A percentile compares a stretch with the other conserved stretches of the same genome.
Conservation (phyloP, 2,888 invertebrate species). For the Anaspis maculata region DNA sequence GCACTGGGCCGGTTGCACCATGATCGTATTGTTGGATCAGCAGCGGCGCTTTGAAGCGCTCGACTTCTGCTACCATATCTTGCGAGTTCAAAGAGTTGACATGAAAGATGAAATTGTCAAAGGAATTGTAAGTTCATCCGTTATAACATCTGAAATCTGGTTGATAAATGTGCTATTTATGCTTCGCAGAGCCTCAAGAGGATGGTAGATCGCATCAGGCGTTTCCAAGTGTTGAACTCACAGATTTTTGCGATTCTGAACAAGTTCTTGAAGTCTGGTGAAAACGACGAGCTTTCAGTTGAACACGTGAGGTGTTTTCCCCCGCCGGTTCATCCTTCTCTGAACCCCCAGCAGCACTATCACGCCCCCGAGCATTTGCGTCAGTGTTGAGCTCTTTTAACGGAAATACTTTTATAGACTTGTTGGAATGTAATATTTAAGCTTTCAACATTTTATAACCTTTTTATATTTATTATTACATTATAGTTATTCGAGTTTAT, state of each 20-base stretch:
- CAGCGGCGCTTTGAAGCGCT: slow-evolving; percentile 93
- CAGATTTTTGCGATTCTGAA: slow-evolving; percentile 94
- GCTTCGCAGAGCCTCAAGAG: slow-evolving; percentile 76
- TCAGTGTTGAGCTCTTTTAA: slow-evolving; percentile 29
- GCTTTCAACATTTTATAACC: slow-evolving; percentile 20
- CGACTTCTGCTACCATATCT: slow-evolving; percentile 97
- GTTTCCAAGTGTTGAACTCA: slow-evolving; percentile 96
- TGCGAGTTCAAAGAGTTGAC: slow-evolving; percentile 91
- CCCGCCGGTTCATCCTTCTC: slow-evolving; percentile 78
- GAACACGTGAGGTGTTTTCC: slow-evolving; percentile 97
- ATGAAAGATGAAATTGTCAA: slow-evolving; percentile 92
- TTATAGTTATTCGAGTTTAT: no score
- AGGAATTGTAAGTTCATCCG: slow-evolving; percentile 88
- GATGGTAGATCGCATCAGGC: slow-evolving; percentile 95
- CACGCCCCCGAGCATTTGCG: slow-evolving; percentile 53
- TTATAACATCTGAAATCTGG: no score
- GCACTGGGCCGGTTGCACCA: slow-evolving; percentile 97
- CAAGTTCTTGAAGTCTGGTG: slow-evolving; percentile 84
- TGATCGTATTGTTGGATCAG: slow-evolving; percentile 90
- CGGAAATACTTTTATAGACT: slow-evolving; percentile 13
- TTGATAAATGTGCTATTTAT: no score
- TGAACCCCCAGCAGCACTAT: slow-evolving; percentile 48
- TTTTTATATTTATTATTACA: slow-evolving; percentile 13
- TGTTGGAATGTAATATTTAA: slow-evolving; percentile 13
- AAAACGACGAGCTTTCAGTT: slow-evolving; percentile 75